Evolutionary conservation across 2,888 invertebrate species (phyloP), one percentile per base, ranked within the genome.

Genomic region (Chrysotoxum bicinctum): DNA sequence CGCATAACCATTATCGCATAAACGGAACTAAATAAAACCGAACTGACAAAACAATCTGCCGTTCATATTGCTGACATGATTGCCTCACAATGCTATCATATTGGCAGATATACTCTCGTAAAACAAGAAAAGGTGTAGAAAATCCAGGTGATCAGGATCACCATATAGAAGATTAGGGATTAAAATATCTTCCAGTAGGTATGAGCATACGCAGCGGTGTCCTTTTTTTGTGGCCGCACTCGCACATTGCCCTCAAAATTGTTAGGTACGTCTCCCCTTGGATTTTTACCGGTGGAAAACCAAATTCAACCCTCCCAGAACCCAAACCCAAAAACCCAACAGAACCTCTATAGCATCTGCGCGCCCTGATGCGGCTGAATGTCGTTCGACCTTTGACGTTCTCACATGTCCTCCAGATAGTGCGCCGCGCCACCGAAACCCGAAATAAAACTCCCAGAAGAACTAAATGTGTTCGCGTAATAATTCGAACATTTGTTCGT

Each of bases 331-430:
- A 45, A 19, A 48, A 48, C 48, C 21, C 14, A n/a, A n/a, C n/a
- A 50, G 40, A 40, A 40, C 60, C 23, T 40, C 10, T 9, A 30
- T 26, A 64, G 85, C 85, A 85, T 85, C 85, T 85, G 85, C 85
- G 81, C 62, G 84, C 85, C 76, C 81, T 68, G 85, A 80, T 84
- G 75, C 75, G 75, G 70, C 80, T 84, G 84, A 79, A 70, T 84
- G 79, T 79, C 79, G 66, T 45, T 74, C 82, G 82, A 73, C 68
- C 82, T 77, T 68, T 70, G 64, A 37, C 74, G 79, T 70, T 43
- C 30, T 62, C 85, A 85, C 68, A 85, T 85, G 85, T 85, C 85
- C 81, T 73, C 85, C 73, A 84, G 75, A 74, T 74, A 83, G 48
- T 72, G 30, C 30, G 37, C 26, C 48, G 23, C 40, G 35, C 10